Conservation (phyloP, 2,113 vertebrate species). For the Neotoma lepida region DNA sequence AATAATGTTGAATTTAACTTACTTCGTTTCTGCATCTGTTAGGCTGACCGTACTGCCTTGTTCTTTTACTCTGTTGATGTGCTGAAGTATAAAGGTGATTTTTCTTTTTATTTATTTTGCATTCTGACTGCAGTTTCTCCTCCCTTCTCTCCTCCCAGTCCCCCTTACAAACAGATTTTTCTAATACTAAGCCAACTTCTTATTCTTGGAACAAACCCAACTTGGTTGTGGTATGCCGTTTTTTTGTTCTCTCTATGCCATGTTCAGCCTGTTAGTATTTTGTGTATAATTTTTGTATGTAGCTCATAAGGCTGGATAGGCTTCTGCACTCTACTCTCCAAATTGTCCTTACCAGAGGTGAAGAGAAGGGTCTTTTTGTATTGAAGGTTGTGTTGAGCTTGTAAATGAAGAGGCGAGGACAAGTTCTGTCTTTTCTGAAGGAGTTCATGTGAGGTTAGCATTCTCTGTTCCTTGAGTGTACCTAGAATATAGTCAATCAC, state of each 20-base stretch:
- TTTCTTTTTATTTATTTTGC: not conserved
- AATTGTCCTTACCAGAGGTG: not conserved
- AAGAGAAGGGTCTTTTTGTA: not conserved
- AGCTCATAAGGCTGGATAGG: not conserved
- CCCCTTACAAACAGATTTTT: not conserved
- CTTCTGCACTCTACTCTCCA: not conserved
- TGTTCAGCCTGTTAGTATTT: not conserved
- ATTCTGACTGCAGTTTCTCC: not conserved
- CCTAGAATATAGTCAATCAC: not conserved
- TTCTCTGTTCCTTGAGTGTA: not conserved
- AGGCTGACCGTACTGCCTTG: not conserved
- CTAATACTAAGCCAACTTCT: constrained; percentile 5
- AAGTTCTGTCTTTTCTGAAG: not conserved
- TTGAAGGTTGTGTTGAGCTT: not conserved
- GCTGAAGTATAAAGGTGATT: not conserved
- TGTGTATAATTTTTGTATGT: not conserved
- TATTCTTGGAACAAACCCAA: not conserved
- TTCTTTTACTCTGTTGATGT: not conserved
- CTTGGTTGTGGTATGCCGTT: not conserved
- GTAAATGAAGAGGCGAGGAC: not conserved
- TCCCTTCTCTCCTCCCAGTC: not conserved
- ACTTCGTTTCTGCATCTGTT: not conserved
- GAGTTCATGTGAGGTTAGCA: not conserved
- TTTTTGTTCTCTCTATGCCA: not conserved
- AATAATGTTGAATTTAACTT: not conserved